Evolutionary conservation across 2,888 invertebrate species (phyloP).

Genomic region (Apantesis nais): DNA sequence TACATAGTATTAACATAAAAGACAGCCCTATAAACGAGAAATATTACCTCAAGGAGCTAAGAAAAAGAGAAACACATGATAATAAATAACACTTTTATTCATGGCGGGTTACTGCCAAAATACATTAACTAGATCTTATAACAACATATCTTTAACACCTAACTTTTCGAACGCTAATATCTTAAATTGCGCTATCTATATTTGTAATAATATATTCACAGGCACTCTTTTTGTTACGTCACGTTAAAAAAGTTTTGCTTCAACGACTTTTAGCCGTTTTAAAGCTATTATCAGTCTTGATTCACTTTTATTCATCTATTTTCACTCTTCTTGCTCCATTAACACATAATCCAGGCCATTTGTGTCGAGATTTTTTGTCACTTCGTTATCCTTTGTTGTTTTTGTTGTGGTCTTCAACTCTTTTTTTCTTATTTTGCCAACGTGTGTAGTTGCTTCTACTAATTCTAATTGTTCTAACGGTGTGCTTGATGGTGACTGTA

Average conservation of each 20-base stretch:
- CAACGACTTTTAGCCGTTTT: slow-evolving; percentile 35
- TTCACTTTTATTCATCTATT: slow-evolving; percentile 37
- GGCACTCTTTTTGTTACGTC: slow-evolving; percentile 37
- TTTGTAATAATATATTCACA: slow-evolving; percentile 25
- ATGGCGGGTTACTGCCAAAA: slow-evolving; percentile 62
- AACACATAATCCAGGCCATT: slow-evolving; percentile 72
- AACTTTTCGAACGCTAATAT: slow-evolving; percentile 33
- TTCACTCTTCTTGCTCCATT: slow-evolving; percentile 67
- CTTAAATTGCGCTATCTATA: slow-evolving; percentile 20
- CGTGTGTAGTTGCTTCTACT: slow-evolving; percentile 72
- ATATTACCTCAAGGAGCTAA: slow-evolving; percentile 45
- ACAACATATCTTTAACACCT: slow-evolving; percentile 19
- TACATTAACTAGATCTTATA: slow-evolving; percentile 34
- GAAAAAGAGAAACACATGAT: slow-evolving; percentile 55
- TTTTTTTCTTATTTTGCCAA: slow-evolving; percentile 80
- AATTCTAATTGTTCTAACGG: slow-evolving; percentile 66
- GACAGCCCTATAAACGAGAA: slow-evolving; percentile 50
- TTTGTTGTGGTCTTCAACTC: slow-evolving; percentile 73
- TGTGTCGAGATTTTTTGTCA: slow-evolving; percentile 68
- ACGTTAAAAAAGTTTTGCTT: slow-evolving; percentile 54
- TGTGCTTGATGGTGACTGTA: slow-evolving; percentile 43
- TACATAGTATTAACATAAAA: slow-evolving; percentile 52
- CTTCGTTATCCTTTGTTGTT: slow-evolving; percentile 75
- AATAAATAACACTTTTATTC: slow-evolving; percentile 79
- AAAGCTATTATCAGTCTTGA: slow-evolving; percentile 72